phyloP scores from a whole-genome alignment of 2,888 invertebrate genomes.

The Mechanitis messenoides region DNA sequence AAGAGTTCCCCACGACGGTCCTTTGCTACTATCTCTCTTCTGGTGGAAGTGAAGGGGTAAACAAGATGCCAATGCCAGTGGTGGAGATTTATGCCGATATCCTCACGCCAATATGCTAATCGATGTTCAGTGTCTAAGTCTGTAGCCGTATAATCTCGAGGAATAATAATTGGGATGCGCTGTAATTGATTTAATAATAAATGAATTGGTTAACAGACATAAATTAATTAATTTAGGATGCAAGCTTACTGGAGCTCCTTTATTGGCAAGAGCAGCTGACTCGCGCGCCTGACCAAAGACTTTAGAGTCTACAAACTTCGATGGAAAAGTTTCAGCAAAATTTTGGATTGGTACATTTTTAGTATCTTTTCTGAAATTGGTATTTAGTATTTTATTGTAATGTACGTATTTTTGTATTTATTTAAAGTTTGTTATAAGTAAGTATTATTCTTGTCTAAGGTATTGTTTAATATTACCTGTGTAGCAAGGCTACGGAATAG shows the following conservation, averaged over 20 bases:
- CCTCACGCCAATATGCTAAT: slow-evolving; percentile 89
- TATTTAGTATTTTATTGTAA: neutral
- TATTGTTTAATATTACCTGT: slow-evolving; percentile 64
- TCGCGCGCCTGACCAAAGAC: slow-evolving; percentile 77
- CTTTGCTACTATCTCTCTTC: slow-evolving; percentile 79
- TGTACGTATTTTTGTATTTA: neutral
- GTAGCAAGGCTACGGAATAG: slow-evolving; percentile 84
- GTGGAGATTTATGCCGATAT: slow-evolving; percentile 86
- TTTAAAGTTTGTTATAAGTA: neutral
- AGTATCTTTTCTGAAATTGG: slow-evolving; percentile 71
- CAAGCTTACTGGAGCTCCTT: slow-evolving; percentile 45
- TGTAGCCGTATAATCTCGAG: slow-evolving; percentile 85
- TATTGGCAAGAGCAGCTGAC: slow-evolving; percentile 69
- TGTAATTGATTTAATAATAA: slow-evolving; percentile 32
- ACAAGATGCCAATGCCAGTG: slow-evolving; percentile 91
- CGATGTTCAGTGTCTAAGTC: slow-evolving; percentile 88
- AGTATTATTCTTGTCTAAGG: neutral
- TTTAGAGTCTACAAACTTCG: slow-evolving; percentile 79
- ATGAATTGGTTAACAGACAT: no score
- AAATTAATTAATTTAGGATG: no score
- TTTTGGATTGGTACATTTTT: slow-evolving; percentile 77
- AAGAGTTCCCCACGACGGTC: slow-evolving; percentile 87
- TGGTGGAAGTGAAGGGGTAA: slow-evolving; percentile 79
- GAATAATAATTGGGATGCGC: slow-evolving; percentile 82
- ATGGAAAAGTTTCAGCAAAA: slow-evolving; percentile 80